Evolutionary conservation across 1,140 invertebrate genomes (phyloP).

Genomic region (Orussus abietinus): DNA sequence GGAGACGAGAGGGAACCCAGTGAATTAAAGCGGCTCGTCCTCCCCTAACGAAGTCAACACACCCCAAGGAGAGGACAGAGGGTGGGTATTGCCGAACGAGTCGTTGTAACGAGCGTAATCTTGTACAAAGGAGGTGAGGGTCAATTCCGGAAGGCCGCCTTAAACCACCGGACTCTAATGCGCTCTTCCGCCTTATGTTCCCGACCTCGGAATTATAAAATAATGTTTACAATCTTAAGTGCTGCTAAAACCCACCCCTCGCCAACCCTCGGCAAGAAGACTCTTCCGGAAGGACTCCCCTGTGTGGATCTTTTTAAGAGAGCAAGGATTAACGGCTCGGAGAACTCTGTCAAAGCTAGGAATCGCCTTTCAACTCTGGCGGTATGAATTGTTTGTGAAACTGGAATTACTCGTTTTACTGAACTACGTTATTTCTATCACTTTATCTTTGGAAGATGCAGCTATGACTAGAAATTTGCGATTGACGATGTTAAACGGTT

Average conservation of each 20-base stretch:
- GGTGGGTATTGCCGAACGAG: slow-evolving; percentile 29
- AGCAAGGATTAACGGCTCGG: too few species aligned
- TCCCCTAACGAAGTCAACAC: slow-evolving; percentile 48
- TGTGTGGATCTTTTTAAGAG: too few species aligned
- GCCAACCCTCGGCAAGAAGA: slow-evolving; percentile 18
- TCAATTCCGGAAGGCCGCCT: slow-evolving; percentile 38
- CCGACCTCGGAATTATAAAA: slow-evolving; percentile 51
- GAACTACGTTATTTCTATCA: slow-evolving; percentile 23
- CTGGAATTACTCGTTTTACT: background rate
- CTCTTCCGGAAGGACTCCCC: background rate
- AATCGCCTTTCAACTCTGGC: too few species aligned
- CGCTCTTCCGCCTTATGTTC: slow-evolving; percentile 25
- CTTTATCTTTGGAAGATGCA: slow-evolving; percentile 10
- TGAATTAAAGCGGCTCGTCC: slow-evolving; percentile 44
- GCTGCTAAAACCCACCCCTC: slow-evolving; percentile 37
- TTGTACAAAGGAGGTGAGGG: slow-evolving; percentile 39
- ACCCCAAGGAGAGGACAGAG: slow-evolving; percentile 25
- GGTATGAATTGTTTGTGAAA: too few species aligned
- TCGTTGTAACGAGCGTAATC: slow-evolving; percentile 50
- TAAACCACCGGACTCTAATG: slow-evolving; percentile 26
- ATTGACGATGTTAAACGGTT: background rate
- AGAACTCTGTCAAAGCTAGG: too few species aligned
- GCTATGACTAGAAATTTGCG: too few species aligned
- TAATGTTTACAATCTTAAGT: slow-evolving; percentile 51
- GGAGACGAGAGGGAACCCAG: slow-evolving; percentile 22